Conservation (phyloP, 2,797 vertebrate species). For the Luscinia megarhynchos region DNA sequence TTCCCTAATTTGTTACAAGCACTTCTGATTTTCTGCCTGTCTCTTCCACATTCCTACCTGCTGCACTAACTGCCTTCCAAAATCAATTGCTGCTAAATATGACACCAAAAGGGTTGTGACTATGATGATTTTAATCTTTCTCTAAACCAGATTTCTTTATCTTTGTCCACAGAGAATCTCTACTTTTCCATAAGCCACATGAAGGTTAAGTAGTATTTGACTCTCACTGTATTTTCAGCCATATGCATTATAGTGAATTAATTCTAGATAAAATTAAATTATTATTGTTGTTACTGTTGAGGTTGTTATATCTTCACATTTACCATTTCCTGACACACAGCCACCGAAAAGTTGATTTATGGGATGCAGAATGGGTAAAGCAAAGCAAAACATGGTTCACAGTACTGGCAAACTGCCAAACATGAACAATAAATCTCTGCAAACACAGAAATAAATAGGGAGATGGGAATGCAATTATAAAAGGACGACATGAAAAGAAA, state of each 20-base stretch:
- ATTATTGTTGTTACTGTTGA: not conserved
- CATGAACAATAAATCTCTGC: constrained; percentile 52
- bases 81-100: not conserved
- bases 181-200: not conserved
- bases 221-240: not conserved
- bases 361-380: not conserved
- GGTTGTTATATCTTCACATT: not conserved
- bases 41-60: not conserved
- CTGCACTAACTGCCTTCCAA: not conserved
- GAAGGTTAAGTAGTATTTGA: not conserved
- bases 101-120: not conserved
- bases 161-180: not conserved
- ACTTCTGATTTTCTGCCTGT: not conserved
- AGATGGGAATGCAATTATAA: constrained; percentile 50
- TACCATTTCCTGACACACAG: not conserved
- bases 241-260: not conserved
- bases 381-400: constrained; percentile 18
- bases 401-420: constrained; percentile 49
- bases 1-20: not conserved
- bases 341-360: not conserved
- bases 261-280: not conserved
- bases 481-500: constrained; percentile 27
- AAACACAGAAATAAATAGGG: constrained; percentile 54
- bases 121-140: not conserved
- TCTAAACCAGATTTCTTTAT: not conserved